phyloP scores from a whole-genome alignment of 2,888 invertebrate genomes.

The Leptinotarsa rubiginosa region DNA sequence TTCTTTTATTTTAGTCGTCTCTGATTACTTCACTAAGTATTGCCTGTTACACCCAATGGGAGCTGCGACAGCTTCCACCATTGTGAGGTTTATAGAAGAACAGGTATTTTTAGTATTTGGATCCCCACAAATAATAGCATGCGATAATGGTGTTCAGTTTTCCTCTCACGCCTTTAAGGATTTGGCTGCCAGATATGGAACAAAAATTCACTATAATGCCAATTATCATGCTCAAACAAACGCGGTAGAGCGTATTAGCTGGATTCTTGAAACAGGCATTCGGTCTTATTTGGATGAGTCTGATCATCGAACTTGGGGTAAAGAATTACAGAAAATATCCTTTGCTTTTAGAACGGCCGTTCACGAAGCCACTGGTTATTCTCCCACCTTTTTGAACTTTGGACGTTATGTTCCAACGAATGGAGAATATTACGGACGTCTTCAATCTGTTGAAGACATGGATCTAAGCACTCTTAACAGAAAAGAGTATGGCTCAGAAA shows the following conservation, averaged over 20 bases:
- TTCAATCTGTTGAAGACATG: constrained; percentile 15
- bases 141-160: neutral
- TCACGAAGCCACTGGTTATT: constrained; percentile 42
- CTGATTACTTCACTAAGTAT: constrained; percentile 11
- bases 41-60: constrained; percentile 33
- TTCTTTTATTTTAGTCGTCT: constrained; percentile 15
- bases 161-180: neutral
- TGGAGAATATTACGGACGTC: constrained; percentile 31
- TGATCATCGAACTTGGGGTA: constrained; percentile 11
- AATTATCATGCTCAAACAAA: neutral
- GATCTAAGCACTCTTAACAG: constrained; percentile 7
- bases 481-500: constrained; percentile 20
- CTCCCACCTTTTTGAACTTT: constrained; percentile 35
- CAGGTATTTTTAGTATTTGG: neutral
- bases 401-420: neutral
- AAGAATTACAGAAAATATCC: constrained; percentile 31
- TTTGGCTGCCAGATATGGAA: neutral
- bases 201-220: neutral
- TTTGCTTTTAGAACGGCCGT: constrained; percentile 37
- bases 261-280: neutral
- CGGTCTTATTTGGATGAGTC: constrained; percentile 1
- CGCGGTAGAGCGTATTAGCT: neutral
- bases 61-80: neutral
- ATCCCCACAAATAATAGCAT: neutral
- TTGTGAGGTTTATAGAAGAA: neutral